A percentile compares a stretch with the other conserved stretches of the same genome.
phyloP scores from a whole-genome alignment of 2,113 vertebrate species.

The Urocynchramus pylzowi region DNA sequence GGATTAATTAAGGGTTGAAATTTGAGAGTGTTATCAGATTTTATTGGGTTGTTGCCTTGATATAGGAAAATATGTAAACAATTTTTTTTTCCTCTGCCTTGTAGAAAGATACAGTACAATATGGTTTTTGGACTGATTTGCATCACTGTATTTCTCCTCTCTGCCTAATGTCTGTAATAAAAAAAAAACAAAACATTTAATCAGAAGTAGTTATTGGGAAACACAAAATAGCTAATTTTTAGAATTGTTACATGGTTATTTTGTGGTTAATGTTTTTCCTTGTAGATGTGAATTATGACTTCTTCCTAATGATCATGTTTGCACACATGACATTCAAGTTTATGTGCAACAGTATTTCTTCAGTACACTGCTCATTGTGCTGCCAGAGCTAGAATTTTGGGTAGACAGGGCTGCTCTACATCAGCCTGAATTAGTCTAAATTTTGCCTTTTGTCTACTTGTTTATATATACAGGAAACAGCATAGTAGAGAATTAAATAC shows the following conservation, averaged over 20 bases:
- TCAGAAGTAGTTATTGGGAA: not conserved
- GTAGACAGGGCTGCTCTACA: not conserved
- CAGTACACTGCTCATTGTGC: not conserved
- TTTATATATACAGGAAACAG: not conserved
- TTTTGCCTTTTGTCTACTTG: not conserved
- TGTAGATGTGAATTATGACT: not conserved
- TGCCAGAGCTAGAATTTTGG: not conserved
- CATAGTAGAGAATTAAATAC: not conserved
- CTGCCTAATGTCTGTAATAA: not conserved
- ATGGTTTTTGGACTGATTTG: not conserved
- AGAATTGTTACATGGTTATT: not conserved
- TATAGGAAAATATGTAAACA: not conserved
- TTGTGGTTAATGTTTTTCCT: not conserved
- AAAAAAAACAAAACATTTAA: not conserved
- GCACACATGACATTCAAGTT: not conserved
- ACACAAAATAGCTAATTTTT: not conserved
- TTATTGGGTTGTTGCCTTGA: not conserved
- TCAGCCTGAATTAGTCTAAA: not conserved
- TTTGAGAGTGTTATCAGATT: rapidly evolving
- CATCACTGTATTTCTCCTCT: not conserved
- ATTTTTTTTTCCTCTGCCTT: not conserved
- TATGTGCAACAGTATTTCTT: not conserved
- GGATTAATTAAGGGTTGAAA: not conserved
- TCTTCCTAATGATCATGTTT: not conserved
- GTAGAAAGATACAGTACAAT: not conserved